Evolutionary conservation across 2,797 vertebrate genomes (phyloP), one percentile per base, ranked within the genome.

Genomic region (Microchirus variegatus): DNA sequence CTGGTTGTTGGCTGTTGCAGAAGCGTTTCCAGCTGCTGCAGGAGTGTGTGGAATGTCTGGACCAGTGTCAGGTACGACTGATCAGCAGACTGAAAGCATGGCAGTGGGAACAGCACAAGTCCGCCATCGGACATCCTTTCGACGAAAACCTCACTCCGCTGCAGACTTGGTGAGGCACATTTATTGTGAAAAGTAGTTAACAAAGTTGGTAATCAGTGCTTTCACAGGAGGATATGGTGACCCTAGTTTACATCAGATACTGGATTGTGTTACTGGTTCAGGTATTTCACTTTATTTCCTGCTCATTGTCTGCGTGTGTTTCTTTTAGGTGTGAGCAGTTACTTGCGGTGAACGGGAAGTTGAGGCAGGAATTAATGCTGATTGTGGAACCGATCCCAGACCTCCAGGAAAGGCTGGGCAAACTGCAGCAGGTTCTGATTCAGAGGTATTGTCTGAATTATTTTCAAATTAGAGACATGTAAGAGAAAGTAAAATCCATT

Each of bases 91-190:
- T 97, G 56, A 95, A 95, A 73, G 86, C 90, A 14, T 99, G 97
- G 97, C 92, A 93, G 62, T 93, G 94, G 81, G 93, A 95, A 44
- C 97, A 98, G 86, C 95, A 97, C 87, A 91, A 95, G 81, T 90
- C 95, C 0, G 85, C 94, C 53, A 96, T 97, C 6, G 96, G 96
- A 9, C 87, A 89, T 3, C 86, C 89, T 5, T 96, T 96, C 53
- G 92, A 94, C 2, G 95, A 96, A 15, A 95, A 93, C 87, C 91
- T 97, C 58, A 79, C 73, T 9, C 84, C 82, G 0, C 86, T 98
- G 54, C 96, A 98, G 85, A 92, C 91, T 66, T 92, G 95, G 95
- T 96, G 70, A 93, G n/a, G 50, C 9, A 31, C 31, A 31, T n/a
- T n/a, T n/a, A n/a, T n/a, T n/a, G n/a, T n/a, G n/a, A n/a, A n/a